These are phyloP conservation scores for Stegostoma tigrinum DNA, from an alignment of 2,113 vertebrate genomes.

Conservation along the genomic window DNA sequence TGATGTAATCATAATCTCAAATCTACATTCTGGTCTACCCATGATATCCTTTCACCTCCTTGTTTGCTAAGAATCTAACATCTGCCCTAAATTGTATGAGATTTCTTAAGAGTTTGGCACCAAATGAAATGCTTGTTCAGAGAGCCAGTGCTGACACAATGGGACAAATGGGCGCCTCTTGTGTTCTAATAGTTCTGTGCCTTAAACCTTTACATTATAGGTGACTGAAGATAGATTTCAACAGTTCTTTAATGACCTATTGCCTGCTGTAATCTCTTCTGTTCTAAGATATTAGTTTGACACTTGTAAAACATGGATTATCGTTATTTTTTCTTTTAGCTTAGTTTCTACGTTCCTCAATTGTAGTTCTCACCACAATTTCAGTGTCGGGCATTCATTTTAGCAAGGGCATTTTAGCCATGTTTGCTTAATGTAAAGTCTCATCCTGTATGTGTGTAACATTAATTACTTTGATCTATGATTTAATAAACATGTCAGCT, in stretches of 20 bases:
- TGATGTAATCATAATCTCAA: too few species aligned
- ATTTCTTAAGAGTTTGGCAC: too few species aligned
- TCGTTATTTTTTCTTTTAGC: background rate
- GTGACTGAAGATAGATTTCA: background rate
- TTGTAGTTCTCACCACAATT: background rate
- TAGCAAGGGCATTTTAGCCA: background rate
- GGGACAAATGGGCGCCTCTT: too few species aligned
- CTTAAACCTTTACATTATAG: background rate
- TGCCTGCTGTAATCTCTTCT: background rate
- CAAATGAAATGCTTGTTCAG: too few species aligned
- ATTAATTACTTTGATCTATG: background rate
- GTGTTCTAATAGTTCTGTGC: too few species aligned
- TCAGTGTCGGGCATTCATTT: background rate
- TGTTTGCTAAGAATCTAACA: too few species aligned
- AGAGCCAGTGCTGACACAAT: too few species aligned
- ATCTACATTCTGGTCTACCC: too few species aligned
- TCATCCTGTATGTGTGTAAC: background rate
- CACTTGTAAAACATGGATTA: background rate
- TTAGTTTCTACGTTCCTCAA: background rate
- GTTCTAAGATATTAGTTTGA: background rate
- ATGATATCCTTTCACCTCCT: too few species aligned
- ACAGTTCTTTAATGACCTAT: background rate
- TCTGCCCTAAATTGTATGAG: too few species aligned
- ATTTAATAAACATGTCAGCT: background rate
- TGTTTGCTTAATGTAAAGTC: conserved; percentile 38